Base-by-base conservation (phyloP, 2,113 vertebrate genomes). In the Cygnus buccinator region DNA sequence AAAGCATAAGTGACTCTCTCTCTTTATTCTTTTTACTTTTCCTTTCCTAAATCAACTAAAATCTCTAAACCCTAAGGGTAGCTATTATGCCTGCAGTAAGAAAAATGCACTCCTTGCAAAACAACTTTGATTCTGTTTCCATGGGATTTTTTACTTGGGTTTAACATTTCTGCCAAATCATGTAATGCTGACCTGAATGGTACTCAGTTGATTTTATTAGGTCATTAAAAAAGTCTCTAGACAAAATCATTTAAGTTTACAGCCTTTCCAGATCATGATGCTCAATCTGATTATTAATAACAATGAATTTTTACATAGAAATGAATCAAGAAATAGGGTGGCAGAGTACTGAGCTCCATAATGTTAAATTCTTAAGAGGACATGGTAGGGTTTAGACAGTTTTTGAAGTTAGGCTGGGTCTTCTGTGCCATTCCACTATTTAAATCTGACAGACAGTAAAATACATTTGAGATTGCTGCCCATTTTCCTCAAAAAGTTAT, bases 31-130 rank as follows among this genome's bases (percentile, higher is more conserved):
- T 95, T 86, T 67, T 67, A 21, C 44, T 90, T 79, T 59, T 61
- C 3, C 29, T 91, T 92, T 91, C 79, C 84, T 91, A 94, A 91
- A 95, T 89, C 87, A 91, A 55, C 91, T 71, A 31, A 74, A 95
- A 84, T 84, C 86, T 90, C 75, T 74, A 80, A 80, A 89, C 75
- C 94, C 79, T 90, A 68, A 93, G 94, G 96, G 74, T 72, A 63
- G 59, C 83, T 95, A 62, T 95, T 96, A 91, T 59, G 67, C 79
- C 55, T 86, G 89, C 73, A 91, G 73, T 74, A 83, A 93, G 78
- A 89, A 96, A 97, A 95, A 83, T 90, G 89, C 92, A 65, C 54
- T 61, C 79, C 90, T 95, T 90, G 94, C 95, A 87, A 92, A 96
- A 78, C 52, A 93, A 80, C 66, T 93, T 87, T 86, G 54, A 85